phyloP scores from a whole-genome alignment of 2,888 invertebrate species.

The Caenorhabditis imperialis region DNA sequence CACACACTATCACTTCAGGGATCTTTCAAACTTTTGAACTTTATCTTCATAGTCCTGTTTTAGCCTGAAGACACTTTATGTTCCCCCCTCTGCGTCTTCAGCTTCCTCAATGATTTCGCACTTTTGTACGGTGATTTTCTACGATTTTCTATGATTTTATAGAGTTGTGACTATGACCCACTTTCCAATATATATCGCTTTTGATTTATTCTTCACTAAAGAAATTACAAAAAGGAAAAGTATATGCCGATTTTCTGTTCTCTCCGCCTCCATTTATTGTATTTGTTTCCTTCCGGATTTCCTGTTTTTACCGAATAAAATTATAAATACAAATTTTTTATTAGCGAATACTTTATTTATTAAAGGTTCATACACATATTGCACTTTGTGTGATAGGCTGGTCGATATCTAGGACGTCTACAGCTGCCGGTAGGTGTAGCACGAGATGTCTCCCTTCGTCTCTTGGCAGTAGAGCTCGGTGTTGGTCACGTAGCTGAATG shows the following conservation, averaged over 20 bases:
- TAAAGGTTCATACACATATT: conserved; percentile 6
- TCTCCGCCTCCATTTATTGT: no score
- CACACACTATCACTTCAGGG: conserved; percentile 40
- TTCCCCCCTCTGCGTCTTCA: conserved; percentile 31
- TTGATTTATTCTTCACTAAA: conserved; percentile 15
- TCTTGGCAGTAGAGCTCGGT: conserved; percentile 77
- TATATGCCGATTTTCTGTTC: not conserved
- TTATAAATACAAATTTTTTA: no score
- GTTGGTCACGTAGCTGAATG: conserved; percentile 75
- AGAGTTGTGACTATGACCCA: conserved; percentile 32
- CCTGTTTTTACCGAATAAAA: no score
- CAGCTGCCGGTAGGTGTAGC: conserved; percentile 76
- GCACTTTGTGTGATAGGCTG: conserved; percentile 9
- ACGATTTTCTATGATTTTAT: conserved; percentile 28
- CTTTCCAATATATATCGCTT: conserved; percentile 10
- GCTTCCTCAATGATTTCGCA: conserved; percentile 50
- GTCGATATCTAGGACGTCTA: conserved; percentile 25
- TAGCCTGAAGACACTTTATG: conserved; percentile 11
- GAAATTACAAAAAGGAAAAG: conserved; percentile 12
- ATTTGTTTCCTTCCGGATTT: not conserved
- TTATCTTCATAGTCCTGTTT: conserved; percentile 30
- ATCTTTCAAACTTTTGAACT: conserved; percentile 33
- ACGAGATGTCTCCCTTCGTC: conserved; percentile 71
- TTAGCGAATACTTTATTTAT: no score
- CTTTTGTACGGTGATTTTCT: conserved; percentile 54